These are phyloP conservation scores for Drusus annulatus DNA, from an alignment of 1,140 invertebrate species.

Conservation along the genomic window DNA sequence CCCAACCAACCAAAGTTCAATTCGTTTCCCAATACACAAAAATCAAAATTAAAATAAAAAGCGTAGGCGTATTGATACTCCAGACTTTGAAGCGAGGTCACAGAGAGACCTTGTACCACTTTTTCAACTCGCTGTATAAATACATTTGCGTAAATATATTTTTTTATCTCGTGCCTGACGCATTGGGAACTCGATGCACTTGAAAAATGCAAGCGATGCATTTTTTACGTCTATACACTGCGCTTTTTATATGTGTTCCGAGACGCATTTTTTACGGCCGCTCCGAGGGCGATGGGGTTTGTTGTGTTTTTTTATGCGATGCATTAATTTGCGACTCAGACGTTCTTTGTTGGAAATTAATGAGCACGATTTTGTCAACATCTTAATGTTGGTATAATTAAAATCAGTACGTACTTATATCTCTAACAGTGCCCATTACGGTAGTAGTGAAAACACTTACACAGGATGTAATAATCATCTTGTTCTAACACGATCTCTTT, in stretches of 20 bases:
- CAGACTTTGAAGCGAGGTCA: constrained; percentile 3
- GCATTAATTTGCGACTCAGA: too few species aligned
- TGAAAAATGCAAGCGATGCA: constrained; percentile 1
- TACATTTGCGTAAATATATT: not conserved
- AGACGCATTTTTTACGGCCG: not conserved
- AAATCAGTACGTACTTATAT: too few species aligned
- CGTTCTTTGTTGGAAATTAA: too few species aligned
- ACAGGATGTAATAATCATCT: too few species aligned
- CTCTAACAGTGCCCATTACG: too few species aligned
- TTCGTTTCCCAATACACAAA: not conserved
- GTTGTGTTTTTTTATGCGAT: too few species aligned
- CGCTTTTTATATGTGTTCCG: not conserved
- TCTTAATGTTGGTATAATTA: too few species aligned
- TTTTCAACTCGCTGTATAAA: constrained; percentile 9
- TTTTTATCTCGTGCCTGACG: constrained; percentile 24
- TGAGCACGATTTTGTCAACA: too few species aligned
- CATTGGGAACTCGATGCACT: constrained; percentile 10
- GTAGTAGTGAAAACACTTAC: too few species aligned
- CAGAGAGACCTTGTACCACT: not conserved
- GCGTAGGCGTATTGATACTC: not conserved
- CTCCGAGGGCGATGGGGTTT: too few species aligned
- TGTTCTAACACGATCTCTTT: too few species aligned
- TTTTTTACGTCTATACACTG: not conserved
- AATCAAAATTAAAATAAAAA: not conserved
- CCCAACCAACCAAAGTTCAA: too few species aligned